Evolutionary conservation across 2,113 vertebrate species (phyloP), one percentile per base, ranked within the genome.

Genomic region (Gambusia affinis): DNA sequence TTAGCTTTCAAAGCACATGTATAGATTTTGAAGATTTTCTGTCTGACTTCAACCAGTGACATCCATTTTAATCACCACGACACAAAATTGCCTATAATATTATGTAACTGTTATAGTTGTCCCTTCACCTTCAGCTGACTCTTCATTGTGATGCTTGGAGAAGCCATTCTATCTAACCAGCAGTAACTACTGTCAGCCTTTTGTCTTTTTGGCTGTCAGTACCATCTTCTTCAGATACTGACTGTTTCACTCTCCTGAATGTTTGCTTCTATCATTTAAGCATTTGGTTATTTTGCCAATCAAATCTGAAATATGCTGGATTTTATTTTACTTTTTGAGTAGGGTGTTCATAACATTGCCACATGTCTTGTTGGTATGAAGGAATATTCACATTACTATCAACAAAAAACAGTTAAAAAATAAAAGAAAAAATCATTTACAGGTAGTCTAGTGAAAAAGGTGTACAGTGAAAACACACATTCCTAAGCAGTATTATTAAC

Each of bases 121-220:
- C 71, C 42, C 33, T n/a, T 44, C 39, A 57, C 66, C 33, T n/a
- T 44, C 33, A 57, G 60, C 64, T 60, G 65, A 39, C 60, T 14
- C 44, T 10, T 61, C 54, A 19, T 54, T n/a, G 24, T 61, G 65
- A 71, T 74, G 72, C 80, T 80, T 31, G n/a, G 29, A 54, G 14
- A 27, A 84, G 70, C 70, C 70, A 72, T 70, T 35, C 6, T 42
- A 12, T 70, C 19, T 39, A 29, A 10, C 63, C 27, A 67, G 17
- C 39, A 5, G 19, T n/a, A 64, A 30, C 22, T 72, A 15, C 31
- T 42, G 3, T 4, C 44, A 60, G 54, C 28, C 67, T 17, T 73
- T 60, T 68, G 39, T 37, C n/a, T n/a, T 31, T 15, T 24, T 60
- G 37, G 4, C 37, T 71, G 63, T 76, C 14, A 66, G 68, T 64